Percentiles rank a stretch among this genome's conserved stretches.
phyloP scores from a whole-genome alignment of 2,888 invertebrate genomes.

The Syritta pipiens region DNA sequence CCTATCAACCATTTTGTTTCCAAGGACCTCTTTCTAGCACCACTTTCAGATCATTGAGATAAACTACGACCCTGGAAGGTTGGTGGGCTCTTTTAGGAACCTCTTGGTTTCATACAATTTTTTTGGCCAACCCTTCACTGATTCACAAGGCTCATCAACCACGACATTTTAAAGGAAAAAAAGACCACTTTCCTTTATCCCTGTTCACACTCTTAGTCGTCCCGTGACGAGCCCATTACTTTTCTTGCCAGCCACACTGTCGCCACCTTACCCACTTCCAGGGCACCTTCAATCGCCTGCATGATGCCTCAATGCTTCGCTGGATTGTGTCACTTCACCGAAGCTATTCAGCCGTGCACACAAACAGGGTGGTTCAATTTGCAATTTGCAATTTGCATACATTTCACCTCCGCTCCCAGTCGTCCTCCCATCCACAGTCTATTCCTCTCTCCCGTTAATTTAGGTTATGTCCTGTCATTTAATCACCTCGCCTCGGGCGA shows the following conservation, averaged over 20 bases:
- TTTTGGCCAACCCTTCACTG: too few relatives aligned
- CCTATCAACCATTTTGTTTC: too few relatives aligned
- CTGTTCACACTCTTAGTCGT: too few relatives aligned
- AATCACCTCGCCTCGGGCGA: conserved; percentile 43
- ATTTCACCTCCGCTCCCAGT: conserved; percentile 1
- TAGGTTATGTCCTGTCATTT: conserved; percentile 55
- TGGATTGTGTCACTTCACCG: conserved; percentile 30
- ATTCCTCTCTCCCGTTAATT: conserved; percentile 13
- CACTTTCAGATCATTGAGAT: too few relatives aligned
- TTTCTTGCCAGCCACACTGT: not conserved
- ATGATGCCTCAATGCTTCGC: conserved; percentile 39
- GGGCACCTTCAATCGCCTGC: not conserved
- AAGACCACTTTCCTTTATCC: too few relatives aligned
- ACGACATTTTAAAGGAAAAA: too few relatives aligned
- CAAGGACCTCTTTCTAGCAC: too few relatives aligned
- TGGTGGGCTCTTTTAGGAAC: too few relatives aligned
- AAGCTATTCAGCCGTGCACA: conserved; percentile 16
- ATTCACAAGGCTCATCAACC: too few relatives aligned
- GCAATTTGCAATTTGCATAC: conserved; percentile 33
- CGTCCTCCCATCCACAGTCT: not conserved
- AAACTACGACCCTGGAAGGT: too few relatives aligned
- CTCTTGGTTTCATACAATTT: too few relatives aligned
- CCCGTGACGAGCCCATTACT: too few relatives aligned
- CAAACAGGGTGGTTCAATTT: conserved; percentile 26
- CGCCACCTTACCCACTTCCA: not conserved